These are phyloP conservation scores for Apamea monoglypha DNA, from an alignment of 2,888 invertebrate species.

Conservation along the genomic window DNA sequence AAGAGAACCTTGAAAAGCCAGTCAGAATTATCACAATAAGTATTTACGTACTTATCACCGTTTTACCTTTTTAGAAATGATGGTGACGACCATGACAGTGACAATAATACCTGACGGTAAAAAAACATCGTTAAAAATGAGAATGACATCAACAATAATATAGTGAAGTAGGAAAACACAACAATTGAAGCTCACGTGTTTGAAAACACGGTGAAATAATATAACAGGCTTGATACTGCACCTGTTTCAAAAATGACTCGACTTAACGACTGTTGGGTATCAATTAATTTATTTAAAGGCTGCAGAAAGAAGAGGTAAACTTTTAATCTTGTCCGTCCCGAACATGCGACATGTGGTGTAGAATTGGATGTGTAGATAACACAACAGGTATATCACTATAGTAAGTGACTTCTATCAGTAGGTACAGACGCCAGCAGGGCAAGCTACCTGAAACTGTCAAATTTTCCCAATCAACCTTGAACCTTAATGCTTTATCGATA, in stretches of 20 bases:
- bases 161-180: conserved; percentile 11
- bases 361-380: conserved; percentile 19
- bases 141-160: conserved; percentile 1
- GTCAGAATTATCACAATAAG: background rate
- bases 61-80: background rate
- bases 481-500: no score
- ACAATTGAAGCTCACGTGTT: conserved; percentile 20
- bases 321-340: background rate
- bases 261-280: background rate
- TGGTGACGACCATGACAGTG: background rate
- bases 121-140: conserved; percentile 12
- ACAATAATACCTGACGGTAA: background rate
- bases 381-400: conserved; percentile 2
- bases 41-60: background rate
- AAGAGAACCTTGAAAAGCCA: conserved; percentile 1
- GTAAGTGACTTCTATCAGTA: conserved; percentile 31
- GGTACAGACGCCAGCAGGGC: no score
- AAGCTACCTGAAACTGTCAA: no score
- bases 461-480: no score
- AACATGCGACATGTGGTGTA: background rate
- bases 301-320: background rate
- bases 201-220: conserved; percentile 15
- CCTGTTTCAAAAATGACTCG: background rate
- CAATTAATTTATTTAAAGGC: background rate
- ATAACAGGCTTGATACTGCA: background rate